Base-by-base conservation (phyloP, 1,140 invertebrate genomes). In the Micrasema longulum region DNA sequence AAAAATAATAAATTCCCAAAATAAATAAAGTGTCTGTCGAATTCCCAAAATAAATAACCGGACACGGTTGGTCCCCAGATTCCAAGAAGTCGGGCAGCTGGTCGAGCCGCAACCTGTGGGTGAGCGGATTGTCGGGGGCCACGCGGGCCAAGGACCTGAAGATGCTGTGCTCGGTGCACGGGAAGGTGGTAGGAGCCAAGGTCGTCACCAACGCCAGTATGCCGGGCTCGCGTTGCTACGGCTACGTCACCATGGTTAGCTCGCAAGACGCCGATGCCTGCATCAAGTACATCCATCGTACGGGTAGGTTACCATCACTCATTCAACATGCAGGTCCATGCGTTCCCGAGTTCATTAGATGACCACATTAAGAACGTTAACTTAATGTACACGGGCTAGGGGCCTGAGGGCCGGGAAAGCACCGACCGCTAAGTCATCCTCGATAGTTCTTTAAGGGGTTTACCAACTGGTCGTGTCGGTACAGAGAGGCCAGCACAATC, bases 161-260 rank as follows among this genome's bases (percentile, higher is more conserved):
- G 81, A 89, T 92, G 66, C 88, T 96, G 16, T 96, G 97, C 78
- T 95, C 92, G 14, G 94, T 95, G 79, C 92, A 95, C 87, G 96
- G 96, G 76, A 98, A 97, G 89, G 96, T 98, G 3, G 90, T 96
- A 78, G 95, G 94, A 62, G 96, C 96, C 0, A 98, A 98, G 86
- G 93, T 98, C n/a, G 96, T 98, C 0, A 97, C 95, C 1, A 97
- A 97, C 84, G 94, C 96, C 1, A 88, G 91, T 63, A 95, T 93
- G 23, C 95, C 96, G 1, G 95, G 95, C 18, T 92, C 95, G 16
- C 89, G 94, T 60, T 97, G 95, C 81, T 98, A 97, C 81, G 97
- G 96, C 31, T 97, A 97, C 82, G 94, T 98, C 2, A 97, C 95
- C 0, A 97, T 98, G 95, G 91, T 91, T 1, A 92, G 91, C 18